A percentile compares a stretch with the other conserved stretches of the same genome.
Conservation (phyloP, 2,888 invertebrate species). For the Pediacus dermestoides region DNA sequence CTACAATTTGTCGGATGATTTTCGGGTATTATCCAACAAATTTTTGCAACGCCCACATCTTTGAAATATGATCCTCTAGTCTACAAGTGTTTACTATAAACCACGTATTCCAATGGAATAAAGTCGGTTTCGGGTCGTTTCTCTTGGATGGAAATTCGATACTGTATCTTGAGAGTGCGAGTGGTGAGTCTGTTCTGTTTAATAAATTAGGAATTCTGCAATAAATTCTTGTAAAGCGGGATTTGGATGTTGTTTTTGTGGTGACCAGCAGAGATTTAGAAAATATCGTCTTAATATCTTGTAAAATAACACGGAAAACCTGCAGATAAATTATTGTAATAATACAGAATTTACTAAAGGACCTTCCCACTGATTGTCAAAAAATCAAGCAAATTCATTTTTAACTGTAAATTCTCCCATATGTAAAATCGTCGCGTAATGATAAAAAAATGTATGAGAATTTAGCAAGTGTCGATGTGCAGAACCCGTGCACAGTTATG, state of each 20-base stretch:
- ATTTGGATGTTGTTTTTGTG: no score
- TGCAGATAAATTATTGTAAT: no score
- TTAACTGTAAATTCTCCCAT: no score
- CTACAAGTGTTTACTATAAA: slow-evolving; percentile 24
- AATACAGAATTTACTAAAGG: no score
- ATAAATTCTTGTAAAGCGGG: slow-evolving; percentile 11
- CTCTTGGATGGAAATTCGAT: slow-evolving; percentile 7
- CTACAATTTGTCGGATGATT: no score
- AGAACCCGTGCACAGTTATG: slow-evolving; percentile 35
- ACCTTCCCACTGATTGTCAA: no score
- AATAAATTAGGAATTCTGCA: slow-evolving; percentile 15
- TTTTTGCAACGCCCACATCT: no score
- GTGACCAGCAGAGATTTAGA: slow-evolving; percentile 13
- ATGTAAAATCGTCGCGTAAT: no score
- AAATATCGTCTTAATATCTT: slow-evolving; percentile 21
- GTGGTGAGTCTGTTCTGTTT: slow-evolving; percentile 9
- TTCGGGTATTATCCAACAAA: no score
- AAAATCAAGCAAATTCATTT: no score
- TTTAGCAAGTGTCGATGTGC: slow-evolving; percentile 41
- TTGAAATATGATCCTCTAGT: no score
- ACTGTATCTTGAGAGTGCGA: slow-evolving; percentile 13
- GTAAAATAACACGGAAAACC: no score
- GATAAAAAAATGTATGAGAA: slow-evolving; percentile 46
- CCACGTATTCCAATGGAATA: slow-evolving; percentile 17
- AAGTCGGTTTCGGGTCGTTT: slow-evolving; percentile 12